Evolutionary conservation across 2,888 invertebrate genomes (phyloP), one percentile per base, ranked within the genome.

Genomic region (Anaspis maculata): DNA sequence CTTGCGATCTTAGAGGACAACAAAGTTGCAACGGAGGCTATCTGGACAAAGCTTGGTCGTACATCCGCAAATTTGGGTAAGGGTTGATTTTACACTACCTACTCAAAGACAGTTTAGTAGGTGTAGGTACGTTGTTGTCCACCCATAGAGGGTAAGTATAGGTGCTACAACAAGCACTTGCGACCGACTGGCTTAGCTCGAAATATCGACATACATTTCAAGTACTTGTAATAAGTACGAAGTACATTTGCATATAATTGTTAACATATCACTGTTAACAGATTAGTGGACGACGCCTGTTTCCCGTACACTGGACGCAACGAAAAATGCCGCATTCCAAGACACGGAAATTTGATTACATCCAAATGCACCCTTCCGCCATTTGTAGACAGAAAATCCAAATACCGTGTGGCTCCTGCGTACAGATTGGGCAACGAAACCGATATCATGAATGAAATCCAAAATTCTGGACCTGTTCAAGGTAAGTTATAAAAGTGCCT

Each of bases 361-460:
- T 74, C 78, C 3, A 71, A 76, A 14, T 85, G 85, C 57, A 47
- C 49, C 11, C 57, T 65, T 3, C 62, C 63, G 1, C 58, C 61
- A 0, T 67, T 69, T 3, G 67, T 70, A 2, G 64, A 68, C 34
- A 71, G 83, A 29, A 76, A 70, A 12, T 70, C 71, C 15, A 67
- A 80, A 32, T 84, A 84, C 61, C 76, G 75, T 46, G 79, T 83
- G 1, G 82, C 80, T 0, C 88, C 89, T 0, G 82, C 84, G 13
- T 84, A 84, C 60, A 73, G 80, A 32, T 66, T 90, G 28, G 74
- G 74, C 41, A 77, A 76, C 42, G 84, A 84, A 59, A 73, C 77
- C 9, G 91, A 92, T 54, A 89, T 96, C 47, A 92, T 89, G 90
- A 76, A 82, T 32, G 95, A 96, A 60, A 90, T 96, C 30, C 72